Base-by-base conservation (phyloP, 2,888 invertebrate genomes). In the Balanococcus diminutus region DNA sequence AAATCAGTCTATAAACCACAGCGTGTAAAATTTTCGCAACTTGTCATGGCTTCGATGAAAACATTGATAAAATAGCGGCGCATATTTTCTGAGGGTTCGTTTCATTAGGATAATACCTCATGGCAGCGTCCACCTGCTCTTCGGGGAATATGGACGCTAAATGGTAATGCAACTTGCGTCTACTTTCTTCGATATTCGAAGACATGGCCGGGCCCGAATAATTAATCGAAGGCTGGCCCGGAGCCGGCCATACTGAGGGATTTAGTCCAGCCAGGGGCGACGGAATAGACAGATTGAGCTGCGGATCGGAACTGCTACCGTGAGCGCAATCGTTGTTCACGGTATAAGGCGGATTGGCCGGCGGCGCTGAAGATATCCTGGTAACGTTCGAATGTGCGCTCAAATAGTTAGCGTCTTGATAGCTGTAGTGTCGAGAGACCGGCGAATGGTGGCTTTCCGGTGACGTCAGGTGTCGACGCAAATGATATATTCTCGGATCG, bases 71-170 rank as follows among this genome's bases (percentile, higher is more conserved):
- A 88, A 96, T 96, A 87, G 95, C 94, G 51, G 95, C 95, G 90
- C 97, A 97, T 90, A 98, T 96, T 88, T 93, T 94, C 90, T 97
- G 95, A 11, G 97, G 94, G 90, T 97, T 95, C 31, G 94, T 96
- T 90, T 97, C 97, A 82, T 96, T 95, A 0, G 98, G 98, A 90
- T 96, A 94, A 88, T 95, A 91, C 87, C 94, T 93, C 95, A 98
- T 96, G 0, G 95, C 97, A 84, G 94, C 93, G 84, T 93, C 93
- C n/a, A 98, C 98, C 89, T 96, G 95, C 88, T 95, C 94, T 89
- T 96, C 95, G 0, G 97, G 96, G 90, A 98, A 98, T 86, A 98
- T 94, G 85, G 95, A 95, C n/a, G 96, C 94, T 87, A 98, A 91
- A 90, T 97, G 96, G 90, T 94, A 97, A 90, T 95, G 96, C 89